phyloP scores from a whole-genome alignment of 2,113 vertebrate genomes.

The Plecturocebus donacophilus region DNA sequence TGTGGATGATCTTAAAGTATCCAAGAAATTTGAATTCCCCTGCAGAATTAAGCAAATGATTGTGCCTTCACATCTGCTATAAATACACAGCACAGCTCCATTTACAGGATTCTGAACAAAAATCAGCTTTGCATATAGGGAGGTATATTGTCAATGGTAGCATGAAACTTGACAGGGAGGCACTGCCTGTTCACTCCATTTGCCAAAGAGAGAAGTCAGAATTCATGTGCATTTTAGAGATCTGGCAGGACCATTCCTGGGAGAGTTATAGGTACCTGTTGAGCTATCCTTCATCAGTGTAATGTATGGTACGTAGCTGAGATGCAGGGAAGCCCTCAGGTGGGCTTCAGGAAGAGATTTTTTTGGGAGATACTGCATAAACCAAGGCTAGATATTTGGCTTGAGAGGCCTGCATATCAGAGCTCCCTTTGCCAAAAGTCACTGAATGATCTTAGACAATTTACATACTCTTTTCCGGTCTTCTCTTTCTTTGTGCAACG shows the following conservation, averaged over 20 bases:
- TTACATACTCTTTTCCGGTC: not conserved
- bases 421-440: not conserved
- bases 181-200: not conserved
- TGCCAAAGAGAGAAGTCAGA: not conserved
- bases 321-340: not conserved
- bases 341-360: not conserved
- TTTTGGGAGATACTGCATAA: not conserved
- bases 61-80: not conserved
- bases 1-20: conserved; percentile 57
- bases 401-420: not conserved
- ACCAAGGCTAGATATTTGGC: not conserved
- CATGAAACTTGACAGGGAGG: not conserved
- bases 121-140: conserved; percentile 33
- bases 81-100: not conserved
- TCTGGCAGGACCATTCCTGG: not conserved
- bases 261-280: not conserved
- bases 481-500: not conserved
- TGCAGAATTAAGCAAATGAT: conserved; percentile 61
- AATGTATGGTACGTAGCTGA: not conserved
- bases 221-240: not conserved
- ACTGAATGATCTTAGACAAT: not conserved
- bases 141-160: not conserved
- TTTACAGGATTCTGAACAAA: not conserved
- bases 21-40: conserved; percentile 63
- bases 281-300: rapidly evolving